Evolutionary conservation across 2,888 invertebrate species (phyloP).

Genomic region (Glyphotaelius pellucidus): DNA sequence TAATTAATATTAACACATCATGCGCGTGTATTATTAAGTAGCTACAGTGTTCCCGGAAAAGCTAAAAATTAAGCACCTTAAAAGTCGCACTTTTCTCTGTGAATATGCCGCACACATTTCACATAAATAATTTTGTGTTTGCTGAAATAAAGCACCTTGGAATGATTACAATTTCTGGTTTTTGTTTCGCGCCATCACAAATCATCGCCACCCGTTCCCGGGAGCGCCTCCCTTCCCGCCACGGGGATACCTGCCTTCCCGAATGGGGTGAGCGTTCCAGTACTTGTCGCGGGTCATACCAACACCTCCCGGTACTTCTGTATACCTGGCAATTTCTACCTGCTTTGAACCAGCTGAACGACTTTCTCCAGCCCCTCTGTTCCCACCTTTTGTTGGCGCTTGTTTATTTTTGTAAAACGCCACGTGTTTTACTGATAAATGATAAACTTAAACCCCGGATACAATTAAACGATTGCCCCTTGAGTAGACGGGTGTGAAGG

Average conservation of each 20-base stretch:
- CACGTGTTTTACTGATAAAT: slow-evolving; percentile 29
- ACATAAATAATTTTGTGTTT: slow-evolving; percentile 16
- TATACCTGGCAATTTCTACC: not conserved
- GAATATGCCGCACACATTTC: slow-evolving; percentile 13
- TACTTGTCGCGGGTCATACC: not conserved
- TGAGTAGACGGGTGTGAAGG: not conserved
- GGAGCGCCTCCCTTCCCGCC: not conserved
- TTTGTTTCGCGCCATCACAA: slow-evolving; percentile 50
- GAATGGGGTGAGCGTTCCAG: not conserved
- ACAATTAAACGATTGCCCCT: not conserved
- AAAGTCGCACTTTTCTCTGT: slow-evolving; percentile 28
- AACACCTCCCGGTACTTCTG: not conserved
- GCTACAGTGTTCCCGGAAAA: not conserved
- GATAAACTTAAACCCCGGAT: slow-evolving; percentile 26
- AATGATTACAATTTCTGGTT: slow-evolving; percentile 57
- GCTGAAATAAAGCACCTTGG: slow-evolving; percentile 38
- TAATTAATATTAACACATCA: not conserved
- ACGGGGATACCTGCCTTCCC: not conserved
- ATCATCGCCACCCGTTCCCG: slow-evolving; percentile 4
- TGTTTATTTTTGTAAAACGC: slow-evolving; percentile 34
- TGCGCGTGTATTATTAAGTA: not conserved
- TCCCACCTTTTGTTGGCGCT: slow-evolving; percentile 2
- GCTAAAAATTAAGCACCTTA: slow-evolving; percentile 33
- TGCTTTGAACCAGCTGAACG: slow-evolving; percentile 14
- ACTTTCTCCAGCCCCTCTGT: slow-evolving; percentile 8